Percentiles rank a stretch among this genome's conserved stretches.
Evolutionary conservation across 2,113 vertebrate genomes (phyloP).

Genomic region (Mellivora capensis): DNA sequence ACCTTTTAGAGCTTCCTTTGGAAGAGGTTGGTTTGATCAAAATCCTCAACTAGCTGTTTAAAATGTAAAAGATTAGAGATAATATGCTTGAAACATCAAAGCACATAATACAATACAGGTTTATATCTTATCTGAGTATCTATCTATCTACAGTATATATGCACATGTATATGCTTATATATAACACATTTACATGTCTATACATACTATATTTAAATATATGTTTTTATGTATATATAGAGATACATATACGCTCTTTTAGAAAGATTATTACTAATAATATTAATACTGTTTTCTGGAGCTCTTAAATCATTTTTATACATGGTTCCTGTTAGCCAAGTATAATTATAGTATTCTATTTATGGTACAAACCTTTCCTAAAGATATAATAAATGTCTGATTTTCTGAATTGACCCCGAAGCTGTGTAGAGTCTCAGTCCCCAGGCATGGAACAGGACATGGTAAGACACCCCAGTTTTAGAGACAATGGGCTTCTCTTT

Average conservation of each 20-base stretch:
- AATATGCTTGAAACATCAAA: not conserved
- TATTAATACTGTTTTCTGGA: not conserved
- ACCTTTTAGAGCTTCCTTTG: not conserved
- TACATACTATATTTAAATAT: not conserved
- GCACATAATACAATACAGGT: not conserved
- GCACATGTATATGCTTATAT: not conserved
- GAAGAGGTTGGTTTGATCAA: not conserved
- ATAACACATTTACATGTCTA: not conserved
- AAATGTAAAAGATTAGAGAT: not conserved
- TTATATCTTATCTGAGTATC: not conserved
- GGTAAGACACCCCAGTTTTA: not conserved
- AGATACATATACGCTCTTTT: not conserved
- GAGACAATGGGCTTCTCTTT: not conserved
- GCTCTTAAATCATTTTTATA: not conserved
- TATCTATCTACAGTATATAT: not conserved
- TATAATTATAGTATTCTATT: conserved; percentile 11
- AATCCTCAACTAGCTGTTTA: conserved; percentile 13
- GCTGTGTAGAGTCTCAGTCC: not conserved
- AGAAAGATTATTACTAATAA: not conserved
- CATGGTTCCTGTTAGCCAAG: not conserved
- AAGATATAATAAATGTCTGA: not conserved
- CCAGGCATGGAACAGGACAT: not conserved
- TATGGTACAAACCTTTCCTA: not conserved
- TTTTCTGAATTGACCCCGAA: not conserved
- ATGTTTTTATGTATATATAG: not conserved